Evolutionary conservation across 1,140 invertebrate species (phyloP), one percentile per base, ranked within the genome.

Genomic region (Drosophila sturtevanti): DNA sequence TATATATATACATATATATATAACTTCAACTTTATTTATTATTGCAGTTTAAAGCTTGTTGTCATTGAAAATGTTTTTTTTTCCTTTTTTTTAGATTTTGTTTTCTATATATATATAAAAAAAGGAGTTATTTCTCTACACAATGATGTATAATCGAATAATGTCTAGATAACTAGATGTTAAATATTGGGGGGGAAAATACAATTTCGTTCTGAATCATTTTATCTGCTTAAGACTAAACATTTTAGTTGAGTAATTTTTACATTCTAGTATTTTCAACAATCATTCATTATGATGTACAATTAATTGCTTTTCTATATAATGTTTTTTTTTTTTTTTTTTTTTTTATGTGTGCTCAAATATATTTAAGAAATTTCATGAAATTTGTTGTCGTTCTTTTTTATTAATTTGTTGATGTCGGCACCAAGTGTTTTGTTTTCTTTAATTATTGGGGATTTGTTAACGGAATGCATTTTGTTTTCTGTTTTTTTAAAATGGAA

Each of bases 71-170:
- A 72, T 68, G 79, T 79, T 64, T 78, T 72, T 77, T 61, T 41
- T 73, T 58, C 51, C 68, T 61, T 48, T 31, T 73, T 52, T 56
- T 78, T 85, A 31, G 27, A 31, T 70, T 66, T 73, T 80, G 75
- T 75, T 64, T 72, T 65, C 60, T 69, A 74, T 74, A 86, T 87
- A 79, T 87, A 86, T 81, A 78, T 74, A 86, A 86, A 85, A 86
- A 86, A 78, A 86, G 62, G 14, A 41, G 27, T 78, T 38, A 1
- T 48, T 48, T 48, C 41, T 41, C 81, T 86, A 86, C 68, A 87
- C 66, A 87, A 38, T 56, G 22, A 16, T 87, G 71, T 86, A 86
- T 79, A 89, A 89, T 87, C 84, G 82, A 89, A 89, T 87, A 80
- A 79, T 68, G 66, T 54, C 86, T 90, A 87, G 31, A 82, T 21